A percentile compares a stretch with the other conserved stretches of the same genome.
Evolutionary conservation across 2,797 vertebrate genomes (phyloP).

Genomic region (Sternotherus odoratus): DNA sequence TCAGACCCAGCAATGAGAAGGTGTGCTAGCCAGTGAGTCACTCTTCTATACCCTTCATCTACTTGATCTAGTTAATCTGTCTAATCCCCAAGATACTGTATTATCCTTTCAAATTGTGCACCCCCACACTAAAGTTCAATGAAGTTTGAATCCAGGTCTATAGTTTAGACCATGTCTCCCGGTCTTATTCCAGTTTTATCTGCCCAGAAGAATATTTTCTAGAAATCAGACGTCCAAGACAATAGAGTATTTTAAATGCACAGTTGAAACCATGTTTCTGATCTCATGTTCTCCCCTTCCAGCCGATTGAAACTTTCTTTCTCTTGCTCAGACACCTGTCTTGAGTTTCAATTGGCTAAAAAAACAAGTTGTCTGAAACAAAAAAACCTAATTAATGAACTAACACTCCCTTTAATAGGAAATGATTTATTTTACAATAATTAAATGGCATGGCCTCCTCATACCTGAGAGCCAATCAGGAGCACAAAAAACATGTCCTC

Average conservation of each 20-base stretch:
- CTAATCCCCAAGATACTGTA: background rate
- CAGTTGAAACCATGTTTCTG: background rate
- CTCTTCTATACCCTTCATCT: too few relatives aligned
- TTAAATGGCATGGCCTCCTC: background rate
- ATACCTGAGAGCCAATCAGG: accelerated
- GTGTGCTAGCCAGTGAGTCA: too few relatives aligned
- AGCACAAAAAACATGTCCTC: background rate
- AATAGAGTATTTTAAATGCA: background rate
- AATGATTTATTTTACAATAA: background rate
- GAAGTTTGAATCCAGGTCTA: background rate
- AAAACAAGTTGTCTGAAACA: background rate
- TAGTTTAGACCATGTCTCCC: background rate
- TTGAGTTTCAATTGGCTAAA: background rate
- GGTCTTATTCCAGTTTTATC: background rate
- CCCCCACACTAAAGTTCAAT: background rate
- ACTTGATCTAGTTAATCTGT: too few relatives aligned
- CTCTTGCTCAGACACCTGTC: background rate
- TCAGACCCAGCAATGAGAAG: too few relatives aligned
- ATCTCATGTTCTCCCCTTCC: background rate
- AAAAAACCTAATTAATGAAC: background rate
- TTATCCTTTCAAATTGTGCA: too few relatives aligned
- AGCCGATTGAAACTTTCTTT: accelerated
- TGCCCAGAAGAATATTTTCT: background rate
- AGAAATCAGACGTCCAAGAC: background rate
- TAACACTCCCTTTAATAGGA: background rate